phyloP scores from a whole-genome alignment of 2,797 vertebrate genomes.

The Microctenopoma steveboyesi region DNA sequence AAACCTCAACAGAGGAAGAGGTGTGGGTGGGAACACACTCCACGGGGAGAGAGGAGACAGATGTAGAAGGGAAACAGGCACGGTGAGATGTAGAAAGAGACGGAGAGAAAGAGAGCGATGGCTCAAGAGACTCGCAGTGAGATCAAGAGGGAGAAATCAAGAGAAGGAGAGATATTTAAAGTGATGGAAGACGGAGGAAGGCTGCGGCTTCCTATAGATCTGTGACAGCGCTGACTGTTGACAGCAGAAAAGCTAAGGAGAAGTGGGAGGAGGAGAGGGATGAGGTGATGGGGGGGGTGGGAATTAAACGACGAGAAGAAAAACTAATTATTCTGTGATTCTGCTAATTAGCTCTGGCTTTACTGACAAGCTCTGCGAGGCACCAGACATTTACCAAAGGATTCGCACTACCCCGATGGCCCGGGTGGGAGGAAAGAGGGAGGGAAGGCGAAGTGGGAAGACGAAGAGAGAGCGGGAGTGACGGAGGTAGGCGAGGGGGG shows the following conservation, averaged over 20 bases:
- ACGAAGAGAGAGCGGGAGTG: background rate
- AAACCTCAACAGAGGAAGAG: slow-evolving; percentile 75
- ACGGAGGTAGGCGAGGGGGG: background rate
- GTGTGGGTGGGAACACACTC: slow-evolving; percentile 76
- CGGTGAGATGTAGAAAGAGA: slow-evolving; percentile 48
- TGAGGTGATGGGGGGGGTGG: slow-evolving; percentile 56
- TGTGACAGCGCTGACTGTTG: slow-evolving; percentile 57
- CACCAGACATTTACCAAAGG: slow-evolving; percentile 74
- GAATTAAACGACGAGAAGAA: slow-evolving; percentile 80
- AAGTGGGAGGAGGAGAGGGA: slow-evolving; percentile 55
- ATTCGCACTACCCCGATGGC: slow-evolving; percentile 63
- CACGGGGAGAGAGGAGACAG: slow-evolving; percentile 66
- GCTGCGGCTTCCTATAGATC: slow-evolving; percentile 28
- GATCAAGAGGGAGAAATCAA: slow-evolving; percentile 33
- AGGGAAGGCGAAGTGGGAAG: slow-evolving; percentile 9
- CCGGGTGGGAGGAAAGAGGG: slow-evolving; percentile 52
- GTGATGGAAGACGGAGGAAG: slow-evolving; percentile 22
- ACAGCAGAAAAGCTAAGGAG: slow-evolving; percentile 51
- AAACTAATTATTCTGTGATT: slow-evolving; percentile 86
- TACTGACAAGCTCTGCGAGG: slow-evolving; percentile 74
- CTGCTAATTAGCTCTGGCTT: slow-evolving; percentile 81
- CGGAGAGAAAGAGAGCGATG: slow-evolving; percentile 24
- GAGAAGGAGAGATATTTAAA: slow-evolving; percentile 31
- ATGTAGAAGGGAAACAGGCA: slow-evolving; percentile 57
- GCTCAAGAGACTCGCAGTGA: slow-evolving; percentile 30